Evolutionary conservation across 1,140 invertebrate genomes (phyloP).

Genomic region (Drosophila suzukii): DNA sequence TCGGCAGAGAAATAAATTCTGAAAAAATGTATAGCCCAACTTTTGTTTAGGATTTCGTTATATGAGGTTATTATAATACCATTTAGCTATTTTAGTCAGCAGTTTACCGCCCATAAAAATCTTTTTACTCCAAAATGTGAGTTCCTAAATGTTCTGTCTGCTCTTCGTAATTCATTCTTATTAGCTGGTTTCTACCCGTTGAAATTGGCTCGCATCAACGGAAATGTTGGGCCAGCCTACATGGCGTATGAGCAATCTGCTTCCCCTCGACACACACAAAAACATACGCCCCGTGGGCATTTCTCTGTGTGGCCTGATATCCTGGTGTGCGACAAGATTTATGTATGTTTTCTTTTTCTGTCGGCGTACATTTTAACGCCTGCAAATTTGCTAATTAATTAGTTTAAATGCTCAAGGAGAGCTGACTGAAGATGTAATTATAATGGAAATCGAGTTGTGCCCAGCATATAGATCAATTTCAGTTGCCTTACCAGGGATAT

Average conservation of each 20-base stretch:
- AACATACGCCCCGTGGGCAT: conserved; percentile 44
- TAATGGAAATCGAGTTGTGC: conserved; percentile 27
- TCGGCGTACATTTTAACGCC: conserved; percentile 74
- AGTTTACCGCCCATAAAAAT: neutral
- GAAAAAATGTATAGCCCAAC: too few relatives aligned
- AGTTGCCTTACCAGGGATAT: neutral
- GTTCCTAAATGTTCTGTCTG: conserved; percentile 8
- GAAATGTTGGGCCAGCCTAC: conserved; percentile 53
- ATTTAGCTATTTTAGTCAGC: neutral
- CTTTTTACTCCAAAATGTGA: neutral
- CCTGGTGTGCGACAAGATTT: conserved; percentile 76
- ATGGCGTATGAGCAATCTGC: conserved; percentile 68
- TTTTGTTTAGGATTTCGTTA: neutral
- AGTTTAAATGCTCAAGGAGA: conserved; percentile 57
- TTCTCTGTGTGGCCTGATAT: conserved; percentile 38
- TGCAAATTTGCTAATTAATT: conserved; percentile 80
- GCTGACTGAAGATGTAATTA: conserved; percentile 15
- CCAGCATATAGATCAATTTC: conserved; percentile 25
- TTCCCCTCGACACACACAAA: conserved; percentile 23
- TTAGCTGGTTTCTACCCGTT: conserved; percentile 10
- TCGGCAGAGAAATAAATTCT: too few relatives aligned
- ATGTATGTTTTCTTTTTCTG: conserved; percentile 74
- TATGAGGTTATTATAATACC: neutral
- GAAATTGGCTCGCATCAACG: conserved; percentile 27
- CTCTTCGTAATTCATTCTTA: neutral